Evolutionary conservation across 2,113 vertebrate genomes (phyloP), one percentile per base, ranked within the genome.

Genomic region (Petromus typicus): DNA sequence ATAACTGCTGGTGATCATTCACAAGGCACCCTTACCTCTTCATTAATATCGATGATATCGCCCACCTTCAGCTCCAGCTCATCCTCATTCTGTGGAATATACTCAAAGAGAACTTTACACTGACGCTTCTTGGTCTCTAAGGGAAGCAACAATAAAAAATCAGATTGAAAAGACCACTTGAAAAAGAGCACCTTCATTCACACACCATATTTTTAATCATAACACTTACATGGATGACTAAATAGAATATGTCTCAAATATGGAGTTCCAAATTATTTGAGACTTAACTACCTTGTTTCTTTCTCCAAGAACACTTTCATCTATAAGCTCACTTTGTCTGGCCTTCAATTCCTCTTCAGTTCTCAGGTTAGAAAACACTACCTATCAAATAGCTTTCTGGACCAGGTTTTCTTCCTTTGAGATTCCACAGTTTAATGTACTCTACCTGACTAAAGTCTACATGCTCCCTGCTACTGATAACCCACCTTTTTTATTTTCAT

Each of bases 1-100:
- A 67, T 37, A 89, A 14, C 54, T 73, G 5, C 9, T 67, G 85
- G 71, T 34, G 90, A 63, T 54, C 86, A 89, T 3, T 89, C 0
- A 82, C 30, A 6, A 48, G 20, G 71, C 56, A 86, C 51, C 51
- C 98, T 98, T 98, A 99, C 99, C 99, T 99, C 99, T 54, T 99
- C 99, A 3, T 0, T 98, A 95, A 99, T 98, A 66, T 99, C 99
- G 7, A 99, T 97, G 85, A 99, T 85, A 56, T 99, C 99, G 86
- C 99, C 99, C 3, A 98, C 43, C 95, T 99, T 99, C 82, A 99
- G 98, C 30, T 99, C 99, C 97, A 99, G 98, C 96, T 99, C 99
- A 63, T 99, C 99, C 82, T 99, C 99, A 2, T 99, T 99, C 98
- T 99, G 99, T 0, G 99, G 99, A 93, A 98, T 30, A 83, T 99